These are phyloP conservation scores for Leptosomus discolor DNA, from an alignment of 2,113 vertebrate species.

Conservation along the genomic window DNA sequence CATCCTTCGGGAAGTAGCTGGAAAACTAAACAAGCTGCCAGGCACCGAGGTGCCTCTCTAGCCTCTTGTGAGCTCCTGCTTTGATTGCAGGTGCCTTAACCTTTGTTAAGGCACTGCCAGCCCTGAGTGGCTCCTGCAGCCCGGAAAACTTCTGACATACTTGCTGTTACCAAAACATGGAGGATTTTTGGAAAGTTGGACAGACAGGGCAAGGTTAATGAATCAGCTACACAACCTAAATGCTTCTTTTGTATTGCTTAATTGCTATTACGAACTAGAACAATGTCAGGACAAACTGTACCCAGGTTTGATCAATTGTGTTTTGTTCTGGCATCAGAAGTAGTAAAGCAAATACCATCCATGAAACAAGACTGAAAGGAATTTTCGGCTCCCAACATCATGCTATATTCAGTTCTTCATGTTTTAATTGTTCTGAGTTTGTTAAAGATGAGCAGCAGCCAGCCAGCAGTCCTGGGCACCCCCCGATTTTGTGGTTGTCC, in stretches of 20 bases:
- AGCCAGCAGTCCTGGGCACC: background rate
- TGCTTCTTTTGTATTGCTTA: background rate
- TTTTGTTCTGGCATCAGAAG: background rate
- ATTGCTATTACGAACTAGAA: background rate
- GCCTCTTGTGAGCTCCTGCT: background rate
- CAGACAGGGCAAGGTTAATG: background rate
- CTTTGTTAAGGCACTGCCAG: background rate
- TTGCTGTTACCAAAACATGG: fast-evolving
- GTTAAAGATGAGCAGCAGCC: background rate
- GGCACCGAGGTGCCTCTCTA: background rate
- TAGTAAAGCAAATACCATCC: fast-evolving
- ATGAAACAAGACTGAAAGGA: background rate
- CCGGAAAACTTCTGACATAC: fast-evolving
- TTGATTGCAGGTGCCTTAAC: fast-evolving
- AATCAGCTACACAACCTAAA: background rate
- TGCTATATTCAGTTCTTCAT: fast-evolving
- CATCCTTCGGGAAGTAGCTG: fast-evolving
- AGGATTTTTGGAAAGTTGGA: background rate
- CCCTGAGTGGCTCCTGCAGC: fast-evolving
- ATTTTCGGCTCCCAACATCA: background rate
- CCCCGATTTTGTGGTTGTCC: background rate
- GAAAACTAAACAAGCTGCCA: background rate
- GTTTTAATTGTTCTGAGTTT: background rate
- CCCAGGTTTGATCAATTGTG: background rate
- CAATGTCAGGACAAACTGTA: background rate